phyloP scores from a whole-genome alignment of 2,888 invertebrate genomes.

The Oscheius sp. region DNA sequence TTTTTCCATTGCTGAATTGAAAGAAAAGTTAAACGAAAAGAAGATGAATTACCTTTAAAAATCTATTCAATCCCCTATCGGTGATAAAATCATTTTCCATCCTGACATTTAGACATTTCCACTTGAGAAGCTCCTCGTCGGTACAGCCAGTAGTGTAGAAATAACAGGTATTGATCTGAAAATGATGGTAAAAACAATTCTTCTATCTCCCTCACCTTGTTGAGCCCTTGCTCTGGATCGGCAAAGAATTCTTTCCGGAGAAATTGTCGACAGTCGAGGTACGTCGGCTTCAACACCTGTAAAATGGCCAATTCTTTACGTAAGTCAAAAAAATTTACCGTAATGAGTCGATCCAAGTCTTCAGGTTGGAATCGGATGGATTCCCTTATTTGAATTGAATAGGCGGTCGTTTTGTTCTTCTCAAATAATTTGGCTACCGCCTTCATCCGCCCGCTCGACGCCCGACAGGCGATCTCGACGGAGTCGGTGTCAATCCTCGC shows the following conservation, averaged over 20 bases:
- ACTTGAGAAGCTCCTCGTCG: not conserved
- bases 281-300: not conserved
- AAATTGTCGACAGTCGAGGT: conserved; percentile 14
- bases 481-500: not conserved
- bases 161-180: too few species aligned
- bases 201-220: not conserved
- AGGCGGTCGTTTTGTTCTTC: conserved; percentile 9
- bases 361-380: conserved; percentile 7
- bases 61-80: not conserved
- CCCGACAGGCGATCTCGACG: not conserved
- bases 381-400: not conserved
- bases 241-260: conserved; percentile 10
- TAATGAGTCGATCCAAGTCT: not conserved
- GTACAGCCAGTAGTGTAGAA: not conserved
- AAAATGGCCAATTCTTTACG: not conserved
- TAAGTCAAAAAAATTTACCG: not conserved
- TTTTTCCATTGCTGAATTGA: conserved; percentile 6
- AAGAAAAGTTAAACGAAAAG: not conserved
- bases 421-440: conserved; percentile 18
- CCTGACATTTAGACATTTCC: not conserved
- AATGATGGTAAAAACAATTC: too few species aligned
- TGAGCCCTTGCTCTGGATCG: not conserved
- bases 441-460: conserved; percentile 1
- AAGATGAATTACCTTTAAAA: not conserved
- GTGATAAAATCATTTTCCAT: not conserved